A percentile compares a stretch with the other conserved stretches of the same genome.
phyloP scores from a whole-genome alignment of 2,888 invertebrate species.

The Sarcophaga rosellei region DNA sequence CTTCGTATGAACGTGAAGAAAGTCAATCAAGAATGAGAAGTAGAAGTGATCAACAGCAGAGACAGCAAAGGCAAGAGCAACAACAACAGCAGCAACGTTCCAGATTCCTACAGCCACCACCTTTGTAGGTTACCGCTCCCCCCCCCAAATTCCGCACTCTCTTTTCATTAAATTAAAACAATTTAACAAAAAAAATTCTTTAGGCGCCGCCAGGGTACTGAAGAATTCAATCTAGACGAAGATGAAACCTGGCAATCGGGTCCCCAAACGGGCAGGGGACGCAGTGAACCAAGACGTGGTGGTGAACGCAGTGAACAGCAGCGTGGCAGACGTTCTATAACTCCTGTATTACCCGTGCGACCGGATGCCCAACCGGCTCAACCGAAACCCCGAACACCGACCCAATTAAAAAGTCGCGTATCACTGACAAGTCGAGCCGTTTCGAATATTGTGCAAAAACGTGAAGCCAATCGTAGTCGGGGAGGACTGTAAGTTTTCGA shows the following conservation, averaged over 20 bases:
- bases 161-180: neutral
- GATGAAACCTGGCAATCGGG: conserved; percentile 57
- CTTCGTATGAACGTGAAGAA: conserved; percentile 75
- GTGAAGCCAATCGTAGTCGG: conserved; percentile 71
- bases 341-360: conserved; percentile 74
- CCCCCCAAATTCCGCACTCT: neutral
- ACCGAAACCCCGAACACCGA: conserved; percentile 77
- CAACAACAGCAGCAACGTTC: conserved; percentile 49
- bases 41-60: conserved; percentile 44
- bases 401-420: conserved; percentile 75
- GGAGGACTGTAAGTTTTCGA: conserved; percentile 73
- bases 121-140: conserved; percentile 52
- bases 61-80: conserved; percentile 72
- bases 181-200: neutral
- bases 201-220: conserved; percentile 76
- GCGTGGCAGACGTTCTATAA: conserved; percentile 75
- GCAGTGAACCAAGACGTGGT: conserved; percentile 68
- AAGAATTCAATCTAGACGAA: conserved; percentile 74
- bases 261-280: conserved; percentile 47
- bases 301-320: conserved; percentile 57
- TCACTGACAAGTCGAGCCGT: conserved; percentile 76
- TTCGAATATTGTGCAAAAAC: conserved; percentile 73
- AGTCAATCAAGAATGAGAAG: conserved; percentile 72
- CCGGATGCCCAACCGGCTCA: conserved; percentile 75
- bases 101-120: conserved; percentile 52